phyloP scores from a whole-genome alignment of 1,140 invertebrate species.

The Vanessa atalanta region DNA sequence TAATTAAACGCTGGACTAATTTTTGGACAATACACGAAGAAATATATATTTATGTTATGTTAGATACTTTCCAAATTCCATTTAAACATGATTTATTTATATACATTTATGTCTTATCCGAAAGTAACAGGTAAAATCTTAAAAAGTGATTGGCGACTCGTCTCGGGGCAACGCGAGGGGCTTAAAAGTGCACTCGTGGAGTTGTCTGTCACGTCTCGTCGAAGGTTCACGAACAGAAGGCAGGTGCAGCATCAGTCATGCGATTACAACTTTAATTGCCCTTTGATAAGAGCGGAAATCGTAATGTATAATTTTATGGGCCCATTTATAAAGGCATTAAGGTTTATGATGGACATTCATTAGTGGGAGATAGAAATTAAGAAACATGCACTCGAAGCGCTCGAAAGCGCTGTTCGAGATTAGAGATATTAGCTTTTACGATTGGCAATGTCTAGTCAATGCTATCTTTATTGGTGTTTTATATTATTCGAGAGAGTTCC shows the following conservation, averaged over 20 bases:
- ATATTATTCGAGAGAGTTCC: background rate
- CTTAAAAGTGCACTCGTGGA: background rate
- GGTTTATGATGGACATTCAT: slow-evolving; percentile 26
- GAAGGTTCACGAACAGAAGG: background rate
- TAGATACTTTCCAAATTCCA: no score
- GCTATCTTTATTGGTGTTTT: background rate
- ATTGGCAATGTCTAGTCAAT: background rate
- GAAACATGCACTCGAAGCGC: background rate
- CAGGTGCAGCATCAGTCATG: slow-evolving; percentile 10
- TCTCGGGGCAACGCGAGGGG: background rate
- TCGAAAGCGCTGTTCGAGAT: background rate
- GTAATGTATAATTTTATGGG: slow-evolving; percentile 27
- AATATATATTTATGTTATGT: no score
- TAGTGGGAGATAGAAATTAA: slow-evolving; percentile 18
- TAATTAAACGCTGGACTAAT: no score
- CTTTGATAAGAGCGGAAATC: slow-evolving; percentile 16
- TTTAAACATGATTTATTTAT: no score
- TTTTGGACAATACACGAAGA: no score
- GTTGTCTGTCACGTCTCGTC: slow-evolving; percentile 9
- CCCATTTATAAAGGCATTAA: slow-evolving; percentile 26
- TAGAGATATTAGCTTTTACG: background rate
- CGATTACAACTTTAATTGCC: slow-evolving; percentile 18
- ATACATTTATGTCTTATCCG: no score
- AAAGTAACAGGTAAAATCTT: no score
- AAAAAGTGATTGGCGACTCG: no score